Base-by-base conservation (phyloP, 2,113 vertebrate genomes). In the Ploceus nigricollis region DNA sequence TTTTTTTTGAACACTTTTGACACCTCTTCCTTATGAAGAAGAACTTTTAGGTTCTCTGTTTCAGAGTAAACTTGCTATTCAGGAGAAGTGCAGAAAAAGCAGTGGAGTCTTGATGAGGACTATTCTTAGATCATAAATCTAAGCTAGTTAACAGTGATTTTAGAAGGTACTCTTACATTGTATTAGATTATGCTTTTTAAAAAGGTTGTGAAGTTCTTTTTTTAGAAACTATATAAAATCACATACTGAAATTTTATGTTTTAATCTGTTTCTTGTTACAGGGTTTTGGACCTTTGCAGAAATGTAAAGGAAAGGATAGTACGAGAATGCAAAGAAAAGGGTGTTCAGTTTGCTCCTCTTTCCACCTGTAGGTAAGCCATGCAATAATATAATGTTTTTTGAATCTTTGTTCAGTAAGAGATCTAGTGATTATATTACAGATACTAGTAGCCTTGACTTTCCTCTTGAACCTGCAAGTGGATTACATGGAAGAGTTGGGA, bases 271-370 rank as follows among this genome's bases (percentile, higher is more conserved):
- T 89, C 97, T 71, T 95, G 45, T 97, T 97, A 28, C 95, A 99
- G 99, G 95, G 99, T 99, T 97, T 96, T 99, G 97, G 99, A 99
- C 97, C 98, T 99, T 84, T 99, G 99, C 97, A 98, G 98, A 94
- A 99, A 99, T 79, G 99, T 99, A 28, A 99, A 99, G 93, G 99
- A 99, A 85, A 98, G 99, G 95, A 99, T 99, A 95, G 92, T 97
- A 93, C 97, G 96, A 93, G 99, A 99, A 96, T 99, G 99, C 97
- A 99, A 99, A 98, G 99, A 99, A 81, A 99, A 91, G 84, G 99
- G 99, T 91, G 99, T 99, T 86, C 99, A 99, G 90, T 99, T 99
- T 97, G 92, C 98, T 50, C 99, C 99, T 10, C 93, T 99, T 91
- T 98, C 98, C 53, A 98, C 99, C 31, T 99, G 99, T 98, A 99